Evolutionary conservation across 2,113 vertebrate genomes (phyloP).

Genomic region (Cyprinodon brontotheroides): DNA sequence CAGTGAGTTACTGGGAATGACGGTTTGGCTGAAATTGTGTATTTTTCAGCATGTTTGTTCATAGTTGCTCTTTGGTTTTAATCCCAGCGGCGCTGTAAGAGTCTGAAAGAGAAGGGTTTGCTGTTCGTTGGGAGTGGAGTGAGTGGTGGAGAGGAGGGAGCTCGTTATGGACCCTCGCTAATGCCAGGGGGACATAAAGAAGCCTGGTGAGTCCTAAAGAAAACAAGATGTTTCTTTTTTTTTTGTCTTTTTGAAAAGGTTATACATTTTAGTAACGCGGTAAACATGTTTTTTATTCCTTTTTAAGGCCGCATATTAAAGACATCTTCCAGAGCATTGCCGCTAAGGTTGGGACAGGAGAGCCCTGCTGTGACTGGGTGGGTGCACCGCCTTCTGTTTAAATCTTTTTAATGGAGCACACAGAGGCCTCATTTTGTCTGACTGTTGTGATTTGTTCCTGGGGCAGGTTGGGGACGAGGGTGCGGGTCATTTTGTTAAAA

Average conservation of each 20-base stretch:
- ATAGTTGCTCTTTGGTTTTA: slow-evolving; percentile 26
- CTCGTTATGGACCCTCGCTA: slow-evolving; percentile 92
- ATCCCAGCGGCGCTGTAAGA: slow-evolving; percentile 88
- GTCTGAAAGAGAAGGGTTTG: slow-evolving; percentile 87
- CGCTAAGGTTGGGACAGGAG: slow-evolving; percentile 94
- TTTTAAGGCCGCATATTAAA: slow-evolving; percentile 92
- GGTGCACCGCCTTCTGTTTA: slow-evolving; percentile 56
- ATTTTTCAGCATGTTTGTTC: not conserved
- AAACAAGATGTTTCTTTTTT: not conserved
- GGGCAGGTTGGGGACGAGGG: slow-evolving; percentile 97
- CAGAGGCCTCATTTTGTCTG: not conserved
- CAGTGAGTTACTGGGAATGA: slow-evolving; percentile 75
- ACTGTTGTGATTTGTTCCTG: not conserved
- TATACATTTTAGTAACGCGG: fast-evolving
- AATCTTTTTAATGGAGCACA: not conserved
- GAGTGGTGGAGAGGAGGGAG: slow-evolving; percentile 96
- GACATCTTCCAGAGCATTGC: slow-evolving; percentile 95
- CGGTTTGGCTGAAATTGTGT: not conserved
- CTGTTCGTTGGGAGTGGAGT: slow-evolving; percentile 97
- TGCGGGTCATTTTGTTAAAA: slow-evolving; percentile 96
- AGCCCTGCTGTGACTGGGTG: slow-evolving; percentile 98
- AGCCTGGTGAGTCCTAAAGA: slow-evolving; percentile 85
- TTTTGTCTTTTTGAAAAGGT: not conserved
- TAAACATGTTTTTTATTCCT: slow-evolving; percentile 5
- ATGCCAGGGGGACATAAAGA: slow-evolving; percentile 96